Evolutionary conservation across 2,113 vertebrate genomes (phyloP).

Genomic region (Delphinapterus leucas): DNA sequence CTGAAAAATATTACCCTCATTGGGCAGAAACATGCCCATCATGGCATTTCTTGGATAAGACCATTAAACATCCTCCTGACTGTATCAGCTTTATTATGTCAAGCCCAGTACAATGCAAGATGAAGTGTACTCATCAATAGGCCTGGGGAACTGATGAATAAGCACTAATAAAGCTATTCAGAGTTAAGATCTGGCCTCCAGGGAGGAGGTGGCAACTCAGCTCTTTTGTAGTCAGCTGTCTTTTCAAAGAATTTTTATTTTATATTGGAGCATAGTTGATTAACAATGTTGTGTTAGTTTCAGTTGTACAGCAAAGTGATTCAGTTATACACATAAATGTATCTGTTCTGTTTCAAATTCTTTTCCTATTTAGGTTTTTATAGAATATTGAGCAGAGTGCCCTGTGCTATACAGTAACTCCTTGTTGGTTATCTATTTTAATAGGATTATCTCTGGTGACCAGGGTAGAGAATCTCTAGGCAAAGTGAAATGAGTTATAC

Average conservation of each 20-base stretch:
- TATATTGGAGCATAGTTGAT: not conserved
- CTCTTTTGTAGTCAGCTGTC: not conserved
- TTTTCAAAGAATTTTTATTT: not conserved
- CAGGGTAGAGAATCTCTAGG: not conserved
- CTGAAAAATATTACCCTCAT: not conserved
- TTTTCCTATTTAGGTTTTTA: not conserved
- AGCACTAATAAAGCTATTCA: not conserved
- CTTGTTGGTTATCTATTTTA: not conserved
- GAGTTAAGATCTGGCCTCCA: not conserved
- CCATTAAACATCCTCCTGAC: not conserved
- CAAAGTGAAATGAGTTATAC: not conserved
- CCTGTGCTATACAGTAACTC: not conserved
- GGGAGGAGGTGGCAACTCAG: not conserved
- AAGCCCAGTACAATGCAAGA: not conserved
- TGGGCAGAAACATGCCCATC: not conserved
- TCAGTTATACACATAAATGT: not conserved
- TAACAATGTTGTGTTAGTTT: not conserved
- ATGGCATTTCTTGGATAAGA: constrained; percentile 1
- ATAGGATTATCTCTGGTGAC: not conserved
- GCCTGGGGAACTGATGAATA: not conserved
- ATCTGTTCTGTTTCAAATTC: not conserved
- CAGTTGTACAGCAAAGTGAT: not conserved
- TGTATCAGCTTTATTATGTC: not conserved
- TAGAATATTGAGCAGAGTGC: not conserved
- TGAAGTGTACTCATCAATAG: not conserved